These are phyloP conservation scores for Lysandra bellargus DNA, from an alignment of 2,888 invertebrate genomes.

Conservation along the genomic window DNA sequence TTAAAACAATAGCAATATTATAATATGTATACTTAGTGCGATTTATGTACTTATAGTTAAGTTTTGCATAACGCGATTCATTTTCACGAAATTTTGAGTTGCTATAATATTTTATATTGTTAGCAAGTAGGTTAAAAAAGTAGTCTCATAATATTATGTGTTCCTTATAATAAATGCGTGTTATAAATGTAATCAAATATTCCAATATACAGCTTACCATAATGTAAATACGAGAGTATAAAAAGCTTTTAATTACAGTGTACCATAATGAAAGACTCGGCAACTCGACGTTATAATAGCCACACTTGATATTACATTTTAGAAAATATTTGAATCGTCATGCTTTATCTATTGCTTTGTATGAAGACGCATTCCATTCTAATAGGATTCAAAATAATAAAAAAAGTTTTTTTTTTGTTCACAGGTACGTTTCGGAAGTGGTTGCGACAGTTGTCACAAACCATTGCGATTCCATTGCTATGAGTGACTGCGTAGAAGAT, in stretches of 20 bases:
- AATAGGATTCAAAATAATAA: conserved; percentile 61
- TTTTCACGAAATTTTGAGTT: neutral
- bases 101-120: neutral
- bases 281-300: conserved; percentile 73
- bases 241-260: conserved; percentile 65
- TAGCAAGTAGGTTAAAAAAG: too few species aligned
- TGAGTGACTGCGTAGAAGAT: neutral
- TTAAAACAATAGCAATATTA: too few species aligned
- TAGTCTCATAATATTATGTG: neutral
- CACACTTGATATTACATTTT: conserved; percentile 80
- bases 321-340: conserved; percentile 79
- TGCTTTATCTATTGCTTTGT: conserved; percentile 76
- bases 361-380: conserved; percentile 68
- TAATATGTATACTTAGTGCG: too few species aligned
- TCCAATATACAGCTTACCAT: neutral
- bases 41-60: too few species aligned
- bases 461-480: neutral
- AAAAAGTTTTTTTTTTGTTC: neutral
- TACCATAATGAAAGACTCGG: conserved; percentile 43
- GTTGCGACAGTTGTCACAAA: neutral
- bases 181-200: conserved; percentile 6
- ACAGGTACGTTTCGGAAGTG: neutral
- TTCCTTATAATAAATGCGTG: neutral
- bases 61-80: neutral
- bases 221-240: conserved; percentile 29